Evolutionary conservation across 2,888 invertebrate genomes (phyloP).

Genomic region (Diachrysia chrysitis): DNA sequence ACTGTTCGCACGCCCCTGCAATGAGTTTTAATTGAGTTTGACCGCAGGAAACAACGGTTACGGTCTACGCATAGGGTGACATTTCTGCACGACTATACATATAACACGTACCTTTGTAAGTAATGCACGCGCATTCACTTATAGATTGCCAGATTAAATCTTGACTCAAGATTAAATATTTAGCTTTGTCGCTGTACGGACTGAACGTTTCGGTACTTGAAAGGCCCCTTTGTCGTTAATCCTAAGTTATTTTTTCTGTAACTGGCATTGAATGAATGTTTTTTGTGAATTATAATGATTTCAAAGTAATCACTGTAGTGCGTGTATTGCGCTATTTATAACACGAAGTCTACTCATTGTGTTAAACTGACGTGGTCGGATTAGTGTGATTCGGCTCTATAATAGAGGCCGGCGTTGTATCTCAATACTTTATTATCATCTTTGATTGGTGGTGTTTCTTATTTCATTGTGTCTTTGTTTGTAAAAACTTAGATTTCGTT

Average conservation of each 20-base stretch:
- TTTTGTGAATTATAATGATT: slow-evolving; percentile 20
- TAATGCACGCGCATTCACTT: slow-evolving; percentile 3
- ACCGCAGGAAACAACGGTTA: slow-evolving; percentile 82
- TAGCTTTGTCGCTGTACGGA: not conserved
- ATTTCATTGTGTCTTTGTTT: slow-evolving; percentile 57
- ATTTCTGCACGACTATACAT: slow-evolving; percentile 56
- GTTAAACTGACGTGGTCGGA: slow-evolving; percentile 25
- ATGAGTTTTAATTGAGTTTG: slow-evolving; percentile 87
- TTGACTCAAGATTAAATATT: not conserved
- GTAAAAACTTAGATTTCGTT: slow-evolving; percentile 56
- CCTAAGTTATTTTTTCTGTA: slow-evolving; percentile 19
- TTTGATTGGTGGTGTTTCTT: slow-evolving; percentile 53
- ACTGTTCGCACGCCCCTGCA: slow-evolving; percentile 86
- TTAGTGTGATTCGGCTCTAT: slow-evolving; percentile 28
- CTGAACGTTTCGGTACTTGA: slow-evolving; percentile 40
- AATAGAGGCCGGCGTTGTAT: not conserved
- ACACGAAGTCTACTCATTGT: slow-evolving; percentile 35
- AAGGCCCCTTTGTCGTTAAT: slow-evolving; percentile 28
- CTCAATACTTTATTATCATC: slow-evolving; percentile 19
- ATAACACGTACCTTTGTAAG: not conserved
- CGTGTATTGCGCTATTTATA: slow-evolving; percentile 29
- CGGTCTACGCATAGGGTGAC: slow-evolving; percentile 79
- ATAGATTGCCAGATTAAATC: slow-evolving; percentile 11
- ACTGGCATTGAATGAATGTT: slow-evolving; percentile 22
- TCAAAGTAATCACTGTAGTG: slow-evolving; percentile 27